Percentiles rank a stretch among this genome's conserved stretches.
Evolutionary conservation across 1,140 invertebrate species (phyloP).

Genomic region (Pentalonia nigronervosa): DNA sequence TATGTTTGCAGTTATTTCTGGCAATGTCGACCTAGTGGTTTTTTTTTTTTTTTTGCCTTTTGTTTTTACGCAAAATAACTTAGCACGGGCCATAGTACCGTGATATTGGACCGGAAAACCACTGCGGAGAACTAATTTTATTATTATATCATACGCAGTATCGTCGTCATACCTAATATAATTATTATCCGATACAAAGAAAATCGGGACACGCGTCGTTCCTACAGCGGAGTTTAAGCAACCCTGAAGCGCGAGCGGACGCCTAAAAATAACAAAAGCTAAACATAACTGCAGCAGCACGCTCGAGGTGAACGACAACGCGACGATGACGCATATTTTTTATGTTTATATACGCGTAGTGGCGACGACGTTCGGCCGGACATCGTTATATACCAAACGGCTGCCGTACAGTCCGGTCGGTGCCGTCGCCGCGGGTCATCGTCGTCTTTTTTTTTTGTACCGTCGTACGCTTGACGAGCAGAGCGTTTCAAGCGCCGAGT

Average conservation of each 20-base stretch:
- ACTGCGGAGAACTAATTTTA: neutral
- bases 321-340: neutral
- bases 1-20: neutral
- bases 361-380: neutral
- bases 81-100: neutral
- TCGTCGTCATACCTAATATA: too few relatives aligned
- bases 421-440: neutral
- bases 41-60: neutral
- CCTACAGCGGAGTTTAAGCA: neutral
- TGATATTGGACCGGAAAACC: neutral
- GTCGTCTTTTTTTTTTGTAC: neutral
- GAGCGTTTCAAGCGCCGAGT: too few relatives aligned
- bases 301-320: conserved; percentile 43
- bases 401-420: neutral
- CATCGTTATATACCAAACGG: neutral
- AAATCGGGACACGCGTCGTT: neutral
- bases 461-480: neutral
- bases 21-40: neutral
- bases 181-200: neutral
- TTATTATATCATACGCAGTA: neutral
- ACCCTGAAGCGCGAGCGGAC: neutral
- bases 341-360: neutral
- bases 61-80: neutral
- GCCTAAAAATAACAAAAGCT: conserved; percentile 43
- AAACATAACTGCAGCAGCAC: conserved; percentile 29